phyloP scores from a whole-genome alignment of 2,888 invertebrate species.

The Metallyticus violacea region DNA sequence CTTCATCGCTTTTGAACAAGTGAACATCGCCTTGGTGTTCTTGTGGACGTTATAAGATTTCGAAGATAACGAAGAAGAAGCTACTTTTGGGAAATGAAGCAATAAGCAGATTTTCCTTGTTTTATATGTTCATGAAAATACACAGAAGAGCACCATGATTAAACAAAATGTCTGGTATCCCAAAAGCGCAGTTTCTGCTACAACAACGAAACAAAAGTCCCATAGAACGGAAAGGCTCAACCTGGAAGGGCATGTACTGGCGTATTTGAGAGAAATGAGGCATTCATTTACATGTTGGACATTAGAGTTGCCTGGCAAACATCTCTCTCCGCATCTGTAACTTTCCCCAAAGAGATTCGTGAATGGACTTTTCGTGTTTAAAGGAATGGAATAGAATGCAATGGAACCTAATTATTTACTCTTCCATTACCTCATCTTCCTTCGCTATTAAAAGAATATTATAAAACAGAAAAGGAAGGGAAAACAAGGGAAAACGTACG shows the following conservation, averaged over 20 bases:
- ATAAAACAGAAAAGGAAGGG: not conserved
- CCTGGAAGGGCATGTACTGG: no score
- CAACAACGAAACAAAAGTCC: not conserved
- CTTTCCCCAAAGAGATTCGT: not conserved
- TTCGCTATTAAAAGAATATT: not conserved
- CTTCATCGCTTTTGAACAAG: not conserved
- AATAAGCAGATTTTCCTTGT: no score
- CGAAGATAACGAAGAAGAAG: not conserved
- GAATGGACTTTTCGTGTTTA: not conserved
- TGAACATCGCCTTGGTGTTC: not conserved
- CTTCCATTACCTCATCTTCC: not conserved
- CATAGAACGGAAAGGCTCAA: not conserved
- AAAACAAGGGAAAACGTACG: not conserved
- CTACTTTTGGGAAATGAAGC: no score
- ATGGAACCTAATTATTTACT: not conserved
- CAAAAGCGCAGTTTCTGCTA: not conserved
- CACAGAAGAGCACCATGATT: not conserved
- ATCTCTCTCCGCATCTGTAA: not conserved
- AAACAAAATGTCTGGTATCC: not conserved
- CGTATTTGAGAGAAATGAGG: not conserved
- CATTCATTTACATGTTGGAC: not conserved
- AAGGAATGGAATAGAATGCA: not conserved
- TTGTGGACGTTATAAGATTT: not conserved
- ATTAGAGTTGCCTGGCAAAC: not conserved
- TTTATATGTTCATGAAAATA: not conserved